A percentile compares a stretch with the other conserved stretches of the same genome.
Conservation (phyloP, 2,797 vertebrate genomes). For the Sebastes jordani region DNA sequence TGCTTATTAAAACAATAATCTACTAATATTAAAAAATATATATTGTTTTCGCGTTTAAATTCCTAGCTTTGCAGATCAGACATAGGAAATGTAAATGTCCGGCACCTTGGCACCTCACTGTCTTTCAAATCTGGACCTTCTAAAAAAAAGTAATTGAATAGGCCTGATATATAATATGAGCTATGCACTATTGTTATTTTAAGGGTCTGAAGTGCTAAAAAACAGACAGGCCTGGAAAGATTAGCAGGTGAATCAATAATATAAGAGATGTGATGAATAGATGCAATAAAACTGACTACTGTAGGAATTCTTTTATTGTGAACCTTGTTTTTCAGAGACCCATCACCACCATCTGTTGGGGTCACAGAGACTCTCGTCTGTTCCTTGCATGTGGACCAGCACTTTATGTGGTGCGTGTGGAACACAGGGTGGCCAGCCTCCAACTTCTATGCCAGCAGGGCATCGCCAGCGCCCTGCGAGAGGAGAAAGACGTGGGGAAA, state of each 20-base stretch:
- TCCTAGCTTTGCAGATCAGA: no score
- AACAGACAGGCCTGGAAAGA: background rate
- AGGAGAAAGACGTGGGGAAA: constrained; percentile 96
- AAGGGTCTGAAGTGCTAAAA: background rate
- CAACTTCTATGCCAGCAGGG: constrained; percentile 97
- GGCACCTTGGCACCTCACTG: no score
- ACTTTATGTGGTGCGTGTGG: constrained; percentile 94
- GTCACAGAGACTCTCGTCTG: constrained; percentile 96
- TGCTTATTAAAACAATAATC: no score
- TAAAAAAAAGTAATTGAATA: no score
- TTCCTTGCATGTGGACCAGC: constrained; percentile 96
- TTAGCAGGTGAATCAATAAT: background rate
- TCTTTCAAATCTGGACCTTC: no score
- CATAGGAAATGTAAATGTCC: no score
- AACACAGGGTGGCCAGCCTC: constrained; percentile 95
- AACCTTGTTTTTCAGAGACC: constrained; percentile 85
- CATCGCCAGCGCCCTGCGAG: constrained; percentile 92
- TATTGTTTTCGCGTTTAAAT: no score
- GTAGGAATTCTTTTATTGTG: background rate
- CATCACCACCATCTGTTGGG: constrained; percentile 99
- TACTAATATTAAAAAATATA: no score
- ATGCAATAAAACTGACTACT: background rate
- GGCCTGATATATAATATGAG: no score
- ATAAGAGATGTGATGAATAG: background rate
- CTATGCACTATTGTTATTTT: background rate